Evolutionary conservation across 2,888 invertebrate genomes (phyloP), one percentile per base, ranked within the genome.

Genomic region (Malthinus flaveolus): DNA sequence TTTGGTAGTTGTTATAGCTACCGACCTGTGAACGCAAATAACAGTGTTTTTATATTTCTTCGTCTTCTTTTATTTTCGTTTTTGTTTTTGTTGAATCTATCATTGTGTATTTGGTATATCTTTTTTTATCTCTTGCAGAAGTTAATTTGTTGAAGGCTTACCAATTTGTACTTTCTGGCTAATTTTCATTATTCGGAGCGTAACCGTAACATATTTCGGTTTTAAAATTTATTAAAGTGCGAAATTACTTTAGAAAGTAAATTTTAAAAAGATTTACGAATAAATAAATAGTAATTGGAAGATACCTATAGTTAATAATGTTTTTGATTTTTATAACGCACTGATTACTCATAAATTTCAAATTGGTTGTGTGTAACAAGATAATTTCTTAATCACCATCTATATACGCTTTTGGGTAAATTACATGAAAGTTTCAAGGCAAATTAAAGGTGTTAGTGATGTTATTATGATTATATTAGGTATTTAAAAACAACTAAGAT

Each of bases 11-110:
- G 73, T 74, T 66, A 74, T 74, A 67, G 73, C 73, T 75, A 74
- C 75, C 73, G 72, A 71, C 68, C 73, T 74, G 75, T 75, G 74
- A 75, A 75, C 73, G 74, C 72, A 72, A 74, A 75, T 74, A 75
- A 74, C 57, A 61, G 53, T 56, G 48, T 57, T 50, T 59, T 50
- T 52, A 34, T 49, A 52, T 51, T 34, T 45, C 35, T 12, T 53
- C 15, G 36, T 49, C 56, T 56, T 47, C 56, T 51, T 45, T 48
- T n/a, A n/a, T n/a, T n/a, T n/a, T n/a, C n/a, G n/a, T 23, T 23
- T 23, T 23, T 23, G 5, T 5, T 23, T 23, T 45, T 56, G 56
- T 61, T 61, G 56, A 61, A 49, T 53, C 56, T 56, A 61, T 61
- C 60, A 56, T 56, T 52, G 54, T 50, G 48, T 32, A 34, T 33